Evolutionary conservation across 2,113 vertebrate genomes (phyloP), one percentile per base, ranked within the genome.

Genomic region (Meles meles): DNA sequence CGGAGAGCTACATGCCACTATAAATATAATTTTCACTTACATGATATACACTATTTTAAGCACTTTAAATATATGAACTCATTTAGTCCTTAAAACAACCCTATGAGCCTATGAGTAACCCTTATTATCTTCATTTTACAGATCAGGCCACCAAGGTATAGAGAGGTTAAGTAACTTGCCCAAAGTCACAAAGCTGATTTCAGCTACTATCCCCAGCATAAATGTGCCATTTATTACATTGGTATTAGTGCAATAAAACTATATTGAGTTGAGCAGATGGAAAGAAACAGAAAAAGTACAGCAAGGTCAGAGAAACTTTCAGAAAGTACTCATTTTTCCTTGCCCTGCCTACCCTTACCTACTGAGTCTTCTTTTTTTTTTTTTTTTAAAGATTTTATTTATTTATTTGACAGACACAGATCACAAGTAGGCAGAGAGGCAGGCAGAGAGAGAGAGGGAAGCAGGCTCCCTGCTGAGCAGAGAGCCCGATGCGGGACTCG

Each of bases 61-160:
- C 12, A 90, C 69, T 94, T 97, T 95, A 88, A 21, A 87, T 47
- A 81, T 74, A 74, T 87, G 65, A 96, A 79, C 27, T 94, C 65
- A 47, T 67, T 90, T 91, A 84, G 86, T 83, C 12, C 55, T 93
- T 74, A 90, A 27, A 63, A 23, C 17, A 91, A 71, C 0, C 0
- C 13, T 90, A 37, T 37, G 5, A 93, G 82, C 57, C 47, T 47
- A 31, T 17, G 74, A 44, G 5, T 65, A 93, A 72, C 37, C 85
- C 3, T n/a, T 94, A 81, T 47, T 61, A 90, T 55, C 27, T 49
- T 7, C 49, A 82, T 89, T 96, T 96, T 92, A 97, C 18, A 91
- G 39, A 95, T 61, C 9, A 92, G 65, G 31, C 89, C 94, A 92
- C 49, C 88, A 92, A 93, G 44, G 21, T 83, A 93, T 31, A 76